Conservation (phyloP, 2,888 invertebrate species). For the Craniophora ligustri region DNA sequence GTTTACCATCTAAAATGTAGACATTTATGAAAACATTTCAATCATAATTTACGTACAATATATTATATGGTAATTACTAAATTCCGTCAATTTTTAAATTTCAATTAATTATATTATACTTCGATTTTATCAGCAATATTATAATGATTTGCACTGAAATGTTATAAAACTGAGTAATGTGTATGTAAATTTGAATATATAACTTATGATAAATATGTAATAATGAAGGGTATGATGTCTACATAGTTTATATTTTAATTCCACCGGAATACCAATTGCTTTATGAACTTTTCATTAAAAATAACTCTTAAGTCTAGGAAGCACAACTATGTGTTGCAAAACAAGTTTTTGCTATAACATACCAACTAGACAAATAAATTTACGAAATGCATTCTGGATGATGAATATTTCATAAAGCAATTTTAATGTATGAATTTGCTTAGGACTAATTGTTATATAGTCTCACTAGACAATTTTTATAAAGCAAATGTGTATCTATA, state of each 20-base stretch:
- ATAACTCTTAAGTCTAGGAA: not conserved
- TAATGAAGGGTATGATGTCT: conserved; percentile 47
- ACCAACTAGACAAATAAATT: conserved; percentile 23
- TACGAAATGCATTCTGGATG: conserved; percentile 9
- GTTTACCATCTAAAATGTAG: conserved; percentile 41
- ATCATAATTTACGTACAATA: conserved; percentile 19
- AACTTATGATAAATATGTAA: conserved; percentile 49
- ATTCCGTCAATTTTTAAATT: conserved; percentile 27
- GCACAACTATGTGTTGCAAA: not conserved
- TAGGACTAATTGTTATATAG: conserved; percentile 78
- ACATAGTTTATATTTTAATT: conserved; percentile 56
- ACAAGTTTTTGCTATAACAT: not conserved
- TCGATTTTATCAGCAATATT: conserved; percentile 25
- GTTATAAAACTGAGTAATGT: conserved; percentile 27
- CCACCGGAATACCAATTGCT: conserved; percentile 50
- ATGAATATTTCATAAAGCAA: conserved; percentile 55
- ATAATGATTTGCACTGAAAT: conserved; percentile 34
- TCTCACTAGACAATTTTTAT: conserved; percentile 80
- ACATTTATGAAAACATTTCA: conserved; percentile 39
- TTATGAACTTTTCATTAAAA: conserved; percentile 43
- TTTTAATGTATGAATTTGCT: conserved; percentile 65
- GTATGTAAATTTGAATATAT: conserved; percentile 47
- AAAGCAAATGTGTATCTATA: conserved; percentile 80
- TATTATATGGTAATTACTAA: conserved; percentile 41
- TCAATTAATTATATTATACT: conserved; percentile 10